These are phyloP conservation scores for Melieria omissa DNA, from an alignment of 2,888 invertebrate species.

Conservation along the genomic window DNA sequence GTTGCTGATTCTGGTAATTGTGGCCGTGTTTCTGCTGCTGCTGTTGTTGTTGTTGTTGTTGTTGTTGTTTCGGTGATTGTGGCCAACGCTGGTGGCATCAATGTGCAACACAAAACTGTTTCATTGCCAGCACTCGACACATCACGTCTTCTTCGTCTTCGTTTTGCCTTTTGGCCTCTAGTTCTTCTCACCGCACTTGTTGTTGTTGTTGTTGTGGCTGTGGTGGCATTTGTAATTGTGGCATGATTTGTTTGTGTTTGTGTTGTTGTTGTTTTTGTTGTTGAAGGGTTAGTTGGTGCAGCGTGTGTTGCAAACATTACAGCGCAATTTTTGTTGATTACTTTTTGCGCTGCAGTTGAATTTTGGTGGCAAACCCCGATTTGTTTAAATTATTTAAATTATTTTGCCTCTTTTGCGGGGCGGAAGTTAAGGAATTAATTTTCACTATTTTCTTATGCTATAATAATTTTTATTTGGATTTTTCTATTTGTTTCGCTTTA, in stretches of 20 bases:
- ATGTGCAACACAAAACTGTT: neutral
- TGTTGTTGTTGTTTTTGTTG: slow-evolving; percentile 41
- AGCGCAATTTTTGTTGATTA: slow-evolving; percentile 30
- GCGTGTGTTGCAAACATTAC: slow-evolving; percentile 46
- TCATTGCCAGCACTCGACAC: slow-evolving; percentile 31
- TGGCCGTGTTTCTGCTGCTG: slow-evolving; percentile 14
- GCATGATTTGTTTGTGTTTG: neutral
- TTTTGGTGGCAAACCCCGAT: too few species aligned
- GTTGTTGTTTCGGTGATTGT: slow-evolving; percentile 26
- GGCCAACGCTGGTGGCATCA: slow-evolving; percentile 14
- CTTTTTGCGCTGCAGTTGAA: too few species aligned
- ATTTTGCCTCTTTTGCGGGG: too few species aligned
- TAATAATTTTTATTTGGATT: neutral
- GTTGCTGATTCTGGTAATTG: neutral
- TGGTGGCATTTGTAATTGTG: neutral
- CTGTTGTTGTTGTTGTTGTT: slow-evolving; percentile 27
- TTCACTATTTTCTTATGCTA: neutral
- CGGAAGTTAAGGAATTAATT: neutral
- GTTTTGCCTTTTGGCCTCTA: slow-evolving; percentile 38
- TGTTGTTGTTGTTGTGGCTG: slow-evolving; percentile 28
- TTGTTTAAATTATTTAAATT: neutral
- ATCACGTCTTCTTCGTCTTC: slow-evolving; percentile 38
- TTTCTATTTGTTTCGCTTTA: neutral
- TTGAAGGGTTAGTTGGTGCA: slow-evolving; percentile 11
- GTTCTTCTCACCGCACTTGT: slow-evolving; percentile 19